Conservation (phyloP, 2,888 invertebrate genomes). For the Drosophila helvetica region DNA sequence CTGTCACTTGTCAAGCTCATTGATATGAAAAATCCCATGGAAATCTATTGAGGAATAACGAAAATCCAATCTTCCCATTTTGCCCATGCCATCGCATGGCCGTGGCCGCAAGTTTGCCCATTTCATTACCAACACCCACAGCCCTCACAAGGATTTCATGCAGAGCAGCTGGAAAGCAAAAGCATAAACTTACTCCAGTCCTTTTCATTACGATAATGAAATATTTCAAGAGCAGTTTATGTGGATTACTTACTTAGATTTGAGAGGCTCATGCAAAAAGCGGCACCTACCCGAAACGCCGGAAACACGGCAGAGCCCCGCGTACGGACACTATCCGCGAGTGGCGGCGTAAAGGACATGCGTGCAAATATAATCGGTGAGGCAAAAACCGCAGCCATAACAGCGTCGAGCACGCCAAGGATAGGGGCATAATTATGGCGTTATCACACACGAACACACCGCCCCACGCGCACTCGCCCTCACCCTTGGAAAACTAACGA, state of each 20-base stretch:
- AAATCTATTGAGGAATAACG: neutral
- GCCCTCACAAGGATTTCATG: slow-evolving; percentile 40
- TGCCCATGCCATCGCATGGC: too few species aligned
- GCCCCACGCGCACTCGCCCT: slow-evolving; percentile 12
- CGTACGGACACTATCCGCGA: neutral
- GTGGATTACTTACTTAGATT: slow-evolving; percentile 75
- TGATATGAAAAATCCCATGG: neutral
- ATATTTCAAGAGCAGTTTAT: slow-evolving; percentile 78
- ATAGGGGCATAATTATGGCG: slow-evolving; percentile 73
- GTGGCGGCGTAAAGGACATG: slow-evolving; percentile 56
- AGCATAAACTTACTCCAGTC: slow-evolving; percentile 50
- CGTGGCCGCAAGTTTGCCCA: slow-evolving; percentile 11
- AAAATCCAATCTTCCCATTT: too few species aligned
- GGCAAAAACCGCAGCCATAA: slow-evolving; percentile 64
- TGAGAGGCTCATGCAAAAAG: slow-evolving; percentile 70
- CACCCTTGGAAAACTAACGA: slow-evolving; percentile 57
- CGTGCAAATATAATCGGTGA: slow-evolving; percentile 71
- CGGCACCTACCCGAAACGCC: slow-evolving; percentile 38
- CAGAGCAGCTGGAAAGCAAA: slow-evolving; percentile 30
- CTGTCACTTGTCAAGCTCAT: slow-evolving; percentile 46
- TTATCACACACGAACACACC: slow-evolving; percentile 62
- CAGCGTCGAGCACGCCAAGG: slow-evolving; percentile 63
- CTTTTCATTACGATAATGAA: slow-evolving; percentile 78
- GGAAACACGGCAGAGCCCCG: slow-evolving; percentile 62
- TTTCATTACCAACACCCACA: slow-evolving; percentile 66